phyloP scores from a whole-genome alignment of 2,888 invertebrate species.

The Chrysina gloriosa region DNA sequence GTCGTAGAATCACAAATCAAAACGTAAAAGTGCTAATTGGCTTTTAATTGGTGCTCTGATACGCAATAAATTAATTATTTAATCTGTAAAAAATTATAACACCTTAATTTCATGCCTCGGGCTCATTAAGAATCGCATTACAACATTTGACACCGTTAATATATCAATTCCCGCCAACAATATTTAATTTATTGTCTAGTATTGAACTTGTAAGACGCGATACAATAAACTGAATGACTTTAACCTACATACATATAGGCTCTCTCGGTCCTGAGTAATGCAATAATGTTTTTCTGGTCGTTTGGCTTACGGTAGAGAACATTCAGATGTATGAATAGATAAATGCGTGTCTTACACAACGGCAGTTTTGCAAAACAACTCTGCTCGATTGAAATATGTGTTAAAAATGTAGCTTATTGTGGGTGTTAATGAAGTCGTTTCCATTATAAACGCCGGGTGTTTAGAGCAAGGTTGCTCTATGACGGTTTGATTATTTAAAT shows the following conservation, averaged over 20 bases:
- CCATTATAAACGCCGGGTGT: neutral
- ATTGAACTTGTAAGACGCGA: conserved; percentile 38
- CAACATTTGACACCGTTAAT: conserved; percentile 37
- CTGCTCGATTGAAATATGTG: conserved; percentile 13
- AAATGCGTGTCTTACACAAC: conserved; percentile 24
- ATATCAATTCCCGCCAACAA: conserved; percentile 26
- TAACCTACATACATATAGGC: conserved; percentile 31
- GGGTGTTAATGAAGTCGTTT: conserved; percentile 4
- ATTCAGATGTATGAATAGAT: conserved; percentile 29
- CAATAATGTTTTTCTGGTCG: neutral
- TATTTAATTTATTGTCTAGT: conserved; percentile 39
- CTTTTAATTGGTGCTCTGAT: conserved; percentile 8
- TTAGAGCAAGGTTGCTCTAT: neutral
- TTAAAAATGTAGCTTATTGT: conserved; percentile 12
- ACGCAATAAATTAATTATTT: conserved; percentile 27
- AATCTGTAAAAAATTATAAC: conserved; percentile 8
- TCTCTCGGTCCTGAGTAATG: conserved; percentile 8
- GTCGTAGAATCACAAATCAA: conserved; percentile 11
- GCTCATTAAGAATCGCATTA: conserved; percentile 18
- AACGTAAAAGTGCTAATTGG: conserved; percentile 8
- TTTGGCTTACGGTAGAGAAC: conserved; percentile 1
- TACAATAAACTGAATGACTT: conserved; percentile 39
- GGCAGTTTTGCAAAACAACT: conserved; percentile 19
- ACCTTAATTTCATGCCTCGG: conserved; percentile 24
- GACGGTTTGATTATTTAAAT: neutral